Conservation (phyloP, 2,888 invertebrate species). For the Netelia melanura region DNA sequence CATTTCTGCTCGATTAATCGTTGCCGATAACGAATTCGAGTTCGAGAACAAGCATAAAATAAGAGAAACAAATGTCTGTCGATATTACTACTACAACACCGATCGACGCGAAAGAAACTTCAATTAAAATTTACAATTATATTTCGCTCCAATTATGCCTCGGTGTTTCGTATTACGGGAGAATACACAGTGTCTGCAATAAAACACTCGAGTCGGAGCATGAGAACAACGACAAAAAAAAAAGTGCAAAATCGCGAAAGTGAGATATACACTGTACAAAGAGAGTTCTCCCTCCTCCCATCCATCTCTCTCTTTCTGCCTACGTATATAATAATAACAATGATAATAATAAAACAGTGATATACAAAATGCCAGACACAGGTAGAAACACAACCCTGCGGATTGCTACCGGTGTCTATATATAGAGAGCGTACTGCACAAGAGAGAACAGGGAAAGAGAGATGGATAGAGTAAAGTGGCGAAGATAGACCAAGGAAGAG, state of each 20-base stretch:
- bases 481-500: slow-evolving; percentile 37
- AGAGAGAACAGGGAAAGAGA: slow-evolving; percentile 25
- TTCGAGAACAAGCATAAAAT: too few relatives aligned
- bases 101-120: too few relatives aligned
- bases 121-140: neutral
- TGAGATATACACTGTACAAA: neutral
- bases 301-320: neutral
- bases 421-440: slow-evolving; percentile 14
- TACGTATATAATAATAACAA: neutral
- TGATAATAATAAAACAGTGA: slow-evolving; percentile 4
- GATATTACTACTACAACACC: too few relatives aligned
- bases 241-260: neutral
- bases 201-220: neutral
- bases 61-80: too few relatives aligned
- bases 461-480: slow-evolving; percentile 49
- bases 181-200: neutral
- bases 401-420: slow-evolving; percentile 58
- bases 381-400: slow-evolving; percentile 55
- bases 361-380: slow-evolving; percentile 54
- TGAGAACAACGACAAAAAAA: neutral
- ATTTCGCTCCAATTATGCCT: neutral
- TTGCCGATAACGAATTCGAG: too few relatives aligned
- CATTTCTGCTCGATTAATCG: too few relatives aligned
- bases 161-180: neutral
- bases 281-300: neutral